Evolutionary conservation across 2,797 vertebrate species (phyloP).

Genomic region (Helicolenus hilgendorfi): DNA sequence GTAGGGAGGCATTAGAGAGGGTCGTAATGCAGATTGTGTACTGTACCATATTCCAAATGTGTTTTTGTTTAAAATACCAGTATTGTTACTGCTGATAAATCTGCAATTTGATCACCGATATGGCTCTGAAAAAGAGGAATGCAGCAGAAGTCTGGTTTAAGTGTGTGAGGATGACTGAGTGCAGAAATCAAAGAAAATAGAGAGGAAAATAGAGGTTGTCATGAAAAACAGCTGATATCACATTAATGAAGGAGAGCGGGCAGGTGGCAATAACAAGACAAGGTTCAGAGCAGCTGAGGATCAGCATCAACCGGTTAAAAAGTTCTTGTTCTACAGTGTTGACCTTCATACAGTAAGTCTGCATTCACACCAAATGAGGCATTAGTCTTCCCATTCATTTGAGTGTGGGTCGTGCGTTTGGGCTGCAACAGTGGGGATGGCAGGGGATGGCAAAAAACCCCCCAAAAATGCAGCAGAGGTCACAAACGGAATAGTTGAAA

Average conservation of each 20-base stretch:
- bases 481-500: not conserved
- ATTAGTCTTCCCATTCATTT: not conserved
- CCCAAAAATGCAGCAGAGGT: not conserved
- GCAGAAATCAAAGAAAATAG: not conserved
- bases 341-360: not conserved
- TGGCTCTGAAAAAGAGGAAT: slow-evolving; percentile 17
- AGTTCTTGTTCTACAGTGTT: too few species aligned
- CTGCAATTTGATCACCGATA: slow-evolving; percentile 4
- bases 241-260: not conserved
- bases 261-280: not conserved
- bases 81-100: not conserved
- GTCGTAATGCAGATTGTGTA: not conserved
- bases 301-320: not conserved
- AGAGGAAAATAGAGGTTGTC: not conserved
- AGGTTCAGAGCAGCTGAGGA: not conserved
- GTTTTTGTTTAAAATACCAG: not conserved
- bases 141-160: slow-evolving; percentile 20
- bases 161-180: not conserved
- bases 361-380: not conserved
- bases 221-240: not conserved
- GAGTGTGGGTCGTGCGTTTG: not conserved
- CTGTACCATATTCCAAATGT: slow-evolving; percentile 9
- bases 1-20: not conserved
- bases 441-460: not conserved
- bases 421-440: not conserved